Evolutionary conservation across 2,888 invertebrate genomes (phyloP).

Genomic region (Galerucella calmariensis): DNA sequence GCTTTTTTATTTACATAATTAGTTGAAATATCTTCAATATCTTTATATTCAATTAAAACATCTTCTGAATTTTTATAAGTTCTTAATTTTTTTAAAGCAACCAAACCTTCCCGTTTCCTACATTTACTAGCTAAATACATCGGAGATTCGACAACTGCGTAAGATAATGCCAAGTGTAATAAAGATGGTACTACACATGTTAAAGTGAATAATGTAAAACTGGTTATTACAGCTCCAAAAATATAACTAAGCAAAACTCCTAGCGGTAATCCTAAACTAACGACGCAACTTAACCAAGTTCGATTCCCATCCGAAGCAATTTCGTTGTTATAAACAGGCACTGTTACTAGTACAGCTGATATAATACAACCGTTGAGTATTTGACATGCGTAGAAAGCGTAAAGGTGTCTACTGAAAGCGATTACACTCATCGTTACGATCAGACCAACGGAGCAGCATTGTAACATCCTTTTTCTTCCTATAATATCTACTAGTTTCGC

Average conservation of each 20-base stretch:
- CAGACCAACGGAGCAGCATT: neutral
- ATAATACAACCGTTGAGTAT: constrained; percentile 2
- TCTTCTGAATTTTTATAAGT: constrained; percentile 16
- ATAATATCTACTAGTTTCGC: constrained; percentile 9
- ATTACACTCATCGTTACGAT: neutral
- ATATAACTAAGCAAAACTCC: constrained; percentile 42
- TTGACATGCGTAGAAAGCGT: neutral
- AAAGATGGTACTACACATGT: constrained; percentile 34
- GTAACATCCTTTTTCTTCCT: constrained; percentile 16
- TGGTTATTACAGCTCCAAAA: constrained; percentile 41
- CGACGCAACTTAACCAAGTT: constrained; percentile 67
- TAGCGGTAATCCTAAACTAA: constrained; percentile 34
- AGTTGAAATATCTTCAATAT: constrained; percentile 33
- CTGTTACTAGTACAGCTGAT: constrained; percentile 1
- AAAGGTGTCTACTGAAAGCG: constrained; percentile 11
- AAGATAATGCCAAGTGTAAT: constrained; percentile 34
- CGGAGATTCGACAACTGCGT: constrained; percentile 45
- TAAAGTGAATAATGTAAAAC: constrained; percentile 38
- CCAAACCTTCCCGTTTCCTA: constrained; percentile 70
- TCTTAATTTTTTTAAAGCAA: constrained; percentile 58
- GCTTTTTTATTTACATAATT: constrained; percentile 24
- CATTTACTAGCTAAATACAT: constrained; percentile 61
- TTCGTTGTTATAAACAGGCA: constrained; percentile 14
- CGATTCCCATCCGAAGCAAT: constrained; percentile 2
- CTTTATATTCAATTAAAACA: constrained; percentile 44